Evolutionary conservation across 92 coral and sea anemone species (phyloP).

Genomic region (Epizoanthus illoricatus): DNA sequence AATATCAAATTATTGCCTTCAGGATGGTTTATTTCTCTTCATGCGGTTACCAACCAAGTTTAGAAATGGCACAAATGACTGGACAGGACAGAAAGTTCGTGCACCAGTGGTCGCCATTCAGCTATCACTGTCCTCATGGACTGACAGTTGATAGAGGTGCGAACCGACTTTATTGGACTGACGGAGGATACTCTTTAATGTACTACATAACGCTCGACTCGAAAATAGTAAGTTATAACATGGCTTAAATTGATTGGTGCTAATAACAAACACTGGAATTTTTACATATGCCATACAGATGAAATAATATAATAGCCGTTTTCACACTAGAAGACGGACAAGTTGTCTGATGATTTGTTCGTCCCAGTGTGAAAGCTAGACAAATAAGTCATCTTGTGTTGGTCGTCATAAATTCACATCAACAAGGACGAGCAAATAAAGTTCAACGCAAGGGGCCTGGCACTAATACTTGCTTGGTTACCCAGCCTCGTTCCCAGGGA

Average conservation of each 20-base stretch:
- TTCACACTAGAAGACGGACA: too few relatives aligned
- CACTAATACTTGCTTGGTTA: too few relatives aligned
- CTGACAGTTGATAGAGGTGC: constrained; percentile 5
- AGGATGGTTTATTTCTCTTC: constrained; percentile 30
- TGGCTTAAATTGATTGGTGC: background rate
- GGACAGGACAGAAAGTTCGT: constrained; percentile 22
- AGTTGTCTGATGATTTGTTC: too few relatives aligned
- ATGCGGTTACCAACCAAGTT: constrained; percentile 10
- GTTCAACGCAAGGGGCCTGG: too few relatives aligned
- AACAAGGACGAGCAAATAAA: too few relatives aligned
- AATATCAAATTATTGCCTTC: background rate
- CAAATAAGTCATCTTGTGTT: too few relatives aligned
- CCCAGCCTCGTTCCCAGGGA: too few relatives aligned
- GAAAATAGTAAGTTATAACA: constrained; percentile 1
- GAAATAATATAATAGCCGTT: too few relatives aligned
- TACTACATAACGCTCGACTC: background rate
- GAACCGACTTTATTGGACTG: constrained; percentile 25
- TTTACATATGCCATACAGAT: too few relatives aligned
- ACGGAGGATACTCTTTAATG: background rate
- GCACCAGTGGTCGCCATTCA: background rate
- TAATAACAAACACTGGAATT: too few relatives aligned
- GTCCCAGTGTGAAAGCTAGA: too few relatives aligned
- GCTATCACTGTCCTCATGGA: constrained; percentile 23
- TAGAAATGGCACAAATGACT: constrained; percentile 25
- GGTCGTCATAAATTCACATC: too few relatives aligned